A percentile compares a stretch with the other conserved stretches of the same genome.
These are phyloP conservation scores for Caenorhabditis angaria DNA, from an alignment of 2,888 invertebrate species.

Conservation along the genomic window DNA sequence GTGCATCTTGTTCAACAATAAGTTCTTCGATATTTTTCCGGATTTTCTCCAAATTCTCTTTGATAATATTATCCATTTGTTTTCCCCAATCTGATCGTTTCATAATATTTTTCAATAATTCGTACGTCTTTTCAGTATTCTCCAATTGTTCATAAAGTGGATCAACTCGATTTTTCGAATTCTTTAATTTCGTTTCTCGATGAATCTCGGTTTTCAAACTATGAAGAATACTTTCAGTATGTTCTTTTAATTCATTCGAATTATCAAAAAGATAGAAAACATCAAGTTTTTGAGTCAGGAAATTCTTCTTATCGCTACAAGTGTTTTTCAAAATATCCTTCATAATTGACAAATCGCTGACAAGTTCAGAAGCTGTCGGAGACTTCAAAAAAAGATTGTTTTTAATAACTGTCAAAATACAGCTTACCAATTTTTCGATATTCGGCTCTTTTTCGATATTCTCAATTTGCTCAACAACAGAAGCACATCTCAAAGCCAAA, in stretches of 20 bases:
- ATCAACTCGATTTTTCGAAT: slow-evolving; percentile 9
- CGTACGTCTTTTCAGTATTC: neutral
- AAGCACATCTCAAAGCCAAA: slow-evolving; percentile 18
- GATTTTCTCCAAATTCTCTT: slow-evolving; percentile 7
- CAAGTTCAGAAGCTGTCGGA: neutral
- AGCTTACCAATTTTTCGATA: neutral
- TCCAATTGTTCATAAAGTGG: slow-evolving; percentile 26
- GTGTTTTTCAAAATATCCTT: slow-evolving; percentile 13
- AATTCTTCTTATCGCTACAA: neutral
- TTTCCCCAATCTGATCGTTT: too few relatives aligned
- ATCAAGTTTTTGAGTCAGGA: slow-evolving; percentile 15
- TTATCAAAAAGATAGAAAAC: slow-evolving; percentile 12
- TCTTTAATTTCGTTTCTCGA: slow-evolving; percentile 10
- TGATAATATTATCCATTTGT: neutral
- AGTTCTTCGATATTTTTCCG: slow-evolving; percentile 8
- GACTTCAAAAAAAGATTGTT: slow-evolving; percentile 12
- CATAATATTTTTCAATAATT: neutral
- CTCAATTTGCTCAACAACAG: slow-evolving; percentile 26
- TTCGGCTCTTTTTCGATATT: slow-evolving; percentile 12
- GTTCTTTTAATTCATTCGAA: slow-evolving; percentile 16
- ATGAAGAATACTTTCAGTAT: slow-evolving; percentile 6
- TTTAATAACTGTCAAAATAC: too few relatives aligned
- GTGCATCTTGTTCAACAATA: neutral
- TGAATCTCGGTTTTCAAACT: slow-evolving; percentile 12
- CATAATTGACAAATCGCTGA: slow-evolving; percentile 10